Evolutionary conservation across 2,888 invertebrate species (phyloP), one percentile per base, ranked within the genome.

Genomic region (Caenorhabditis sp.): DNA sequence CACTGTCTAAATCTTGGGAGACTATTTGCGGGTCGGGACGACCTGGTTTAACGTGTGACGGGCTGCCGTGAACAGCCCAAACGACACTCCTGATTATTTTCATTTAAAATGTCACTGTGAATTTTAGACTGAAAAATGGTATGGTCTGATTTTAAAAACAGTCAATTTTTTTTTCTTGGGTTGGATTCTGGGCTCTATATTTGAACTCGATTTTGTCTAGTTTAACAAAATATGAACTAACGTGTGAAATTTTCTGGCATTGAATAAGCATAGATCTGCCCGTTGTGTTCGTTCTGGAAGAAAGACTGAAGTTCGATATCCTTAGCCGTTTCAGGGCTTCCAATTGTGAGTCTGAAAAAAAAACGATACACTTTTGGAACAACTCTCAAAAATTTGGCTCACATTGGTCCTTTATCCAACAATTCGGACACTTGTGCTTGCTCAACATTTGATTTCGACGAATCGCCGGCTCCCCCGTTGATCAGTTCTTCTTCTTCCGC

Each of bases 261-360:
- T 17, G 37, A 53, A 55, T 69, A 73, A 1, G 27, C 62, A 43
- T 73, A 73, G 21, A 65, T 26, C 0, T 24, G 0, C 6, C 73
- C 73, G 31, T 73, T 73, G 24, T 68, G 65, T 54, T 66, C 66
- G 14, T 8, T n/a, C 1, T 49, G 2, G 58, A 72, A 72, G 61
- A 72, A 68, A n/a, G 72, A 49, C 21, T 54, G 14, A 10, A 72
- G 27, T 27, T 21, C 3, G 6, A 68, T 61, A 5, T 6, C 10
- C 8, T 54, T 58, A 12, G 19, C 26, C 1, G 26, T 31, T 5
- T n/a, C 17, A 2, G 49, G 55, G n/a, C 65, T 61, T 10, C 55
- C 64, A 27, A 53, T 49, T 0, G 17, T 12, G 37, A 72, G 36
- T 3, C 71, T 71, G 26, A 43, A 67, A n/a, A n/a, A n/a, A n/a